A percentile compares a stretch with the other conserved stretches of the same genome.
Conservation (phyloP, 2,113 vertebrate species). For the Alligator mississippiensis region DNA sequence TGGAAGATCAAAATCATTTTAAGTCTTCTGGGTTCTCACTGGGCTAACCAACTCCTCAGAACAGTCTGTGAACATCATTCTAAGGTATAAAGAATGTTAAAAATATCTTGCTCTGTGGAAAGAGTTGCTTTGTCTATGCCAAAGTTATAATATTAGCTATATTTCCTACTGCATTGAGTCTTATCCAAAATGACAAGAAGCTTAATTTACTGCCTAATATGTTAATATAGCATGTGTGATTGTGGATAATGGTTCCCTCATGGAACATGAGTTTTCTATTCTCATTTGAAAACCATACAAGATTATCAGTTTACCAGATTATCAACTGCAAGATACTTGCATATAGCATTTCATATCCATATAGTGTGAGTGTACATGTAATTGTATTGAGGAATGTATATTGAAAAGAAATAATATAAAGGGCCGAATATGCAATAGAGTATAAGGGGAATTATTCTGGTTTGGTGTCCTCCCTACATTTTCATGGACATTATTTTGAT, state of each 20-base stretch:
- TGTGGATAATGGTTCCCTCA: no score
- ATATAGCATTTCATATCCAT: no score
- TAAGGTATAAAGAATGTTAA: no score
- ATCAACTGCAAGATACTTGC: neutral
- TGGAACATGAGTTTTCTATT: neutral
- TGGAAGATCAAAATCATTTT: neutral
- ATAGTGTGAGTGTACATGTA: neutral
- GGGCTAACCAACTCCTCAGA: neutral
- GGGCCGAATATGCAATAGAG: neutral
- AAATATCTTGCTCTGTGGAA: no score
- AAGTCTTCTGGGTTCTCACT: neutral
- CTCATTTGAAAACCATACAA: neutral
- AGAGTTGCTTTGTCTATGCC: no score
- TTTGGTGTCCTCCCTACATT: neutral
- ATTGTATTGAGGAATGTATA: neutral
- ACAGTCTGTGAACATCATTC: neutral
- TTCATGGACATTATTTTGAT: neutral
- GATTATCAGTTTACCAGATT: neutral
- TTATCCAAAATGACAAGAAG: no score
- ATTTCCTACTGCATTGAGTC: no score
- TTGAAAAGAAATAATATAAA: neutral
- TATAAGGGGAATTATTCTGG: no score
- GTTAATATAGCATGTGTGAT: no score
- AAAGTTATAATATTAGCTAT: no score
- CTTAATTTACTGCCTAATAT: no score